Evolutionary conservation across 2,888 invertebrate species (phyloP), one percentile per base, ranked within the genome.

Genomic region (Bedellia somnulentella): DNA sequence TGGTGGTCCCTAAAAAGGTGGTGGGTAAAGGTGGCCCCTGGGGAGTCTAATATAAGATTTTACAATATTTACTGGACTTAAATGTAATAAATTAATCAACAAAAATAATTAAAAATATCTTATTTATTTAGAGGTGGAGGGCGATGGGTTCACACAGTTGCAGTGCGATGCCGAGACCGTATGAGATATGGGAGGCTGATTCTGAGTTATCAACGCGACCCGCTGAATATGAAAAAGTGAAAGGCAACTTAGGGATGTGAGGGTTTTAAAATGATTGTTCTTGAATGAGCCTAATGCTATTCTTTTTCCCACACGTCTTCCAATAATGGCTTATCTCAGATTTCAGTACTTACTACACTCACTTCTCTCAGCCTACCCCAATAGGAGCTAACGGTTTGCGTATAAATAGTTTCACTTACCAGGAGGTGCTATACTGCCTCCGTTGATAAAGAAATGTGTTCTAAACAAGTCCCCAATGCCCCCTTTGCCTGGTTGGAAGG

Each of bases 371-470:
- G 3, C 10, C n/a, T 13, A 17, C 6, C n/a, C 8, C 17, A 17
- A 16, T n/a, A 16, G 4, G 27, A 16, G 13, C 9, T 15, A 5
- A 12, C 10, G 10, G 15, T 26, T n/a, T 16, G 27, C 13, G 15
- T 12, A 24, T 5, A 13, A n/a, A 26, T 8, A 10, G 14, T 13
- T 6, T 5, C 4, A 39, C 49, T 46, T 5, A 62, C 64, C 62
- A 3, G 60, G 56, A 24, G 46, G 40, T 1, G 66, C 85, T 39
- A 92, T 80, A 54, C 92, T 93, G 41, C 96, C 97, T 30, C 84
- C 84, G 59, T 93, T 95, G 36, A 93, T 57, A 63, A 98, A 99
- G 32, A 87, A 77, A 64, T 99, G 98, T 23, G 90, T 83, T 36
- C 91, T 81, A 57, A 97, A 89, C 42, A 92, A 78, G 41, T 93